Base-by-base conservation (phyloP, 1,140 invertebrate genomes). In the Philaenus spumarius region DNA sequence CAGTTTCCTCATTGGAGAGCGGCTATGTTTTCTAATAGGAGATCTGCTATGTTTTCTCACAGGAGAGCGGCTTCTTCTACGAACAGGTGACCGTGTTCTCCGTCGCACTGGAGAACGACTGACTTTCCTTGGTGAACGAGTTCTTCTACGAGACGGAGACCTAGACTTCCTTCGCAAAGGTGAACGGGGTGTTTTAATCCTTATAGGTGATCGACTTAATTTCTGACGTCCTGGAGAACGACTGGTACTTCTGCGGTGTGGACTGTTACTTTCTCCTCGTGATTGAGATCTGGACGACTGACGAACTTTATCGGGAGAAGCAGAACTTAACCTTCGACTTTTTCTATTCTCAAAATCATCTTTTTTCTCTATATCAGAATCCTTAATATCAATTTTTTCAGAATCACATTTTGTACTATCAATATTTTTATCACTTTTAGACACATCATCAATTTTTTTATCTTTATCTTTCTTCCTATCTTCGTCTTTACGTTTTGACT, bases 401-500 rank as follows among this genome's bases (percentile, higher is more conserved):
- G 59, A 60, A 24, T 66, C 59, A 48, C 54, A 58, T 20, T 58
- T 45, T 43, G 26, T 50, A 24, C 47, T 24, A 30, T 63, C 60
- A 34, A 19, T 43, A n/a, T 19, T 19, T 52, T 58, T 47, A 19
- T 64, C 65, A 54, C 62, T 70, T 69, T 62, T 72, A 67, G 40
- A 75, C 73, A 62, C 72, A 66, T 17, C 73, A 72, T 43, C 73
- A 62, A 26, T 76, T 23, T 73, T 66, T 58, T 53, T 69, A 58
- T 63, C 65, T 59, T 60, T 69, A 58, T 61, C 67, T 62, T 53
- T 62, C 43, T 55, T 66, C 58, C 62, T 64, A 47, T 68, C 65
- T 50, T 60, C 64, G n/a, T 73, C 73, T 47, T 68, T 68, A 0
- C 72, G 71, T 37, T 75, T 75, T 0, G 74, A 76, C 43, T 76